Evolutionary conservation across 2,113 vertebrate genomes (phyloP).

Genomic region (Lepidothrix coronata): DNA sequence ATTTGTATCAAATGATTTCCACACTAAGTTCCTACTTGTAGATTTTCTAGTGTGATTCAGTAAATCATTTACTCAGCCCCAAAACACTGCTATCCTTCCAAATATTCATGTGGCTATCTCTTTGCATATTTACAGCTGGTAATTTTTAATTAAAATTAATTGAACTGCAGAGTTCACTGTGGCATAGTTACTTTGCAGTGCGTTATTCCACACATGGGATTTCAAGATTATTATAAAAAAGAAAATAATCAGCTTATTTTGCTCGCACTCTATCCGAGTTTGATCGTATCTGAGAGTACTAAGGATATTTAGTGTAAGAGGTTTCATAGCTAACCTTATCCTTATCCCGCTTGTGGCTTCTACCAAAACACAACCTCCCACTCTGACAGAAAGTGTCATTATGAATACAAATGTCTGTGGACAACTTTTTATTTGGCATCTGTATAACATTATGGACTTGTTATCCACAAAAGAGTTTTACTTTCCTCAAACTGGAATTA

Average conservation of each 20-base stretch:
- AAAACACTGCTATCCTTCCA: neutral
- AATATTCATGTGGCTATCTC: neutral
- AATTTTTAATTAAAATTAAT: neutral
- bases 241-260: neutral
- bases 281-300: neutral
- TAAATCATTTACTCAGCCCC: neutral
- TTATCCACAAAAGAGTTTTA: constrained; percentile 5
- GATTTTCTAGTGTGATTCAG: neutral
- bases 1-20: neutral
- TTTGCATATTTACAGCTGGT: neutral
- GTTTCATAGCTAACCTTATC: constrained; percentile 24
- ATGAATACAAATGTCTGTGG: constrained; percentile 24
- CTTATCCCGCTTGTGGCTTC: neutral
- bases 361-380: neutral
- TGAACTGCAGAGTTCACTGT: neutral
- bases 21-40: neutral
- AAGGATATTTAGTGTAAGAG: neutral
- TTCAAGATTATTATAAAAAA: neutral
- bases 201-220: neutral
- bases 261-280: neutral
- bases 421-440: constrained; percentile 44
- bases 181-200: neutral
- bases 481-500: constrained; percentile 48
- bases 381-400: neutral
- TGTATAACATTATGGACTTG: constrained; percentile 26